These are phyloP conservation scores for Acipenser ruthenus DNA, from an alignment of 2,797 vertebrate genomes.

Conservation along the genomic window DNA sequence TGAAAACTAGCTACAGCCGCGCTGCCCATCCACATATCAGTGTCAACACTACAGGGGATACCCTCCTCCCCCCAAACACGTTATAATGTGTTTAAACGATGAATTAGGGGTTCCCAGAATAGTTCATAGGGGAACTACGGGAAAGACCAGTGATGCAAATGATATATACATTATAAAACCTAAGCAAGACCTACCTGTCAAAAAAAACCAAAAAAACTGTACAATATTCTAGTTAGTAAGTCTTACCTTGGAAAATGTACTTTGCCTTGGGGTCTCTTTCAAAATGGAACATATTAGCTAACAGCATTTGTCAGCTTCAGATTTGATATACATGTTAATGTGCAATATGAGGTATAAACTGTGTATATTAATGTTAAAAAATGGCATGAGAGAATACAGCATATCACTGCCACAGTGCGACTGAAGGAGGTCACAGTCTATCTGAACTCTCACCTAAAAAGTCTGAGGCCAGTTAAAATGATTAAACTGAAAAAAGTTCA, in stretches of 20 bases:
- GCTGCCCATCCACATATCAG: too few species aligned
- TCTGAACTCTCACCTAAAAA: slow-evolving; percentile 21
- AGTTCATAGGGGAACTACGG: too few species aligned
- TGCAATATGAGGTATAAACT: not conserved
- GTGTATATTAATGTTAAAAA: not conserved
- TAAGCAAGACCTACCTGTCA: not conserved
- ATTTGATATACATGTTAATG: not conserved
- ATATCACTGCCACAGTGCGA: not conserved
- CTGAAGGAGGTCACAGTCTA: not conserved
- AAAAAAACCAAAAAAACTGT: not conserved
- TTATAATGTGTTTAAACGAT: too few species aligned
- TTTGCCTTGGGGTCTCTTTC: not conserved
- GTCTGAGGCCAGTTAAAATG: slow-evolving; percentile 14
- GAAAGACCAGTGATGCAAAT: too few species aligned
- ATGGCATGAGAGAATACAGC: not conserved
- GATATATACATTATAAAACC: too few species aligned
- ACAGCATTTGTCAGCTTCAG: not conserved
- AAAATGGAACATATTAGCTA: slow-evolving; percentile 5
- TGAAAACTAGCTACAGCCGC: too few species aligned
- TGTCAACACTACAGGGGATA: too few species aligned
- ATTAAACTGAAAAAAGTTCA: not conserved
- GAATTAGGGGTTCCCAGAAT: too few species aligned
- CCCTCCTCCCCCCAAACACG: too few species aligned
- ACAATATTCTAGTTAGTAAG: not conserved
- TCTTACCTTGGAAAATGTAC: not conserved